phyloP scores from a whole-genome alignment of 2,113 vertebrate species.

The Chitala chitala region DNA sequence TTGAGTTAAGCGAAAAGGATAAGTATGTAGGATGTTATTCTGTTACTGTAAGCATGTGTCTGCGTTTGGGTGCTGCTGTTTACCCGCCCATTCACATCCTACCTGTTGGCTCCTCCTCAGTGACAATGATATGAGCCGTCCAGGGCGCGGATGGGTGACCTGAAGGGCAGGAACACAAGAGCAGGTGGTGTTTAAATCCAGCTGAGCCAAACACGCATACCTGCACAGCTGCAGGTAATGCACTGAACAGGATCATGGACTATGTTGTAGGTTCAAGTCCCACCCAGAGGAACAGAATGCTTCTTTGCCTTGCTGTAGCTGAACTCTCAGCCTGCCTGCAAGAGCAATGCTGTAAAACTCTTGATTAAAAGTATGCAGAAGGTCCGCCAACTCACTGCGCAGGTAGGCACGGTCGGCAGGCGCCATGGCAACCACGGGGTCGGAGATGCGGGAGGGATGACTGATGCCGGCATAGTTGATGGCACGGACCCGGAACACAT shows the following conservation, averaged over 20 bases:
- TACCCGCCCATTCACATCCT: not conserved
- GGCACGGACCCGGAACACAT: constrained; percentile 86
- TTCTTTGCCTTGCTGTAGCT: no score
- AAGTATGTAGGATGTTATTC: no score
- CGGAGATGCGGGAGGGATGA: constrained; percentile 80
- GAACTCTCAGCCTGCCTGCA: no score
- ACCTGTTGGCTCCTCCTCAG: constrained; percentile 93
- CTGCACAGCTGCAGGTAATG: not conserved
- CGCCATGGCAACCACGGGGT: constrained; percentile 83
- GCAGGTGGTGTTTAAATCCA: not conserved
- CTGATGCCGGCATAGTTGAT: constrained; percentile 82
- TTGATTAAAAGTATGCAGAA: no score
- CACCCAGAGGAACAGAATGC: no score
- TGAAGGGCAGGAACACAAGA: constrained; percentile 38
- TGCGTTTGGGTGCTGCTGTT: not conserved
- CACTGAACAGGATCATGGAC: not conserved
- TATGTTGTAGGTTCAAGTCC: not conserved
- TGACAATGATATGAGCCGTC: constrained; percentile 98
- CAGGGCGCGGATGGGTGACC: constrained; percentile 89
- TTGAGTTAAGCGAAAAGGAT: no score
- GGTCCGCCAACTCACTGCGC: constrained; percentile 75
- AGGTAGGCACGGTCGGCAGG: constrained; percentile 83
- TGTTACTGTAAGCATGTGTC: not conserved
- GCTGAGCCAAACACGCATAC: not conserved
- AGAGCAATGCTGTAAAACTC: no score